Evolutionary conservation across 2,888 invertebrate species (phyloP).

Genomic region (Ethmia dodecea): DNA sequence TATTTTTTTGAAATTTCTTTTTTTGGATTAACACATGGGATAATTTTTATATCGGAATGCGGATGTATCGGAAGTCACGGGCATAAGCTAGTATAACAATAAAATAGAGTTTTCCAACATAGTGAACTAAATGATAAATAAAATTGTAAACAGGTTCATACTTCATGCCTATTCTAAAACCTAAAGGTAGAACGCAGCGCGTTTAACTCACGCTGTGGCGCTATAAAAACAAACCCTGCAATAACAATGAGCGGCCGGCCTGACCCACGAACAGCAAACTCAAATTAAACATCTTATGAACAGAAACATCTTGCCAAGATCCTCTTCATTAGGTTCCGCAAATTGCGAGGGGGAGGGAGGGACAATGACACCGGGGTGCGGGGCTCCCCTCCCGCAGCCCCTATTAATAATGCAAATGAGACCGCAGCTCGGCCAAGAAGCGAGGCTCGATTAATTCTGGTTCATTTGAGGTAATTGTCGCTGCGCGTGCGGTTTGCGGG

Average conservation of each 20-base stretch:
- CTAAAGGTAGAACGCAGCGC: too few species aligned
- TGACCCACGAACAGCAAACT: slow-evolving; percentile 70
- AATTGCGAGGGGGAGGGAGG: slow-evolving; percentile 50
- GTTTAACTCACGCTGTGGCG: too few species aligned
- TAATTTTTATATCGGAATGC: too few species aligned
- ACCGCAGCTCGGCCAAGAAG: slow-evolving; percentile 75
- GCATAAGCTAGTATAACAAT: too few species aligned
- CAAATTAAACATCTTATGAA: slow-evolving; percentile 76
- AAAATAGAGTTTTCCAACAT: too few species aligned
- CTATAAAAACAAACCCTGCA: slow-evolving; percentile 49
- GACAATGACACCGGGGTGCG: slow-evolving; percentile 55
- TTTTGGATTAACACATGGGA: too few species aligned
- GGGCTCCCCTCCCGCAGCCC: slow-evolving; percentile 47
- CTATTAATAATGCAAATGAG: slow-evolving; percentile 79
- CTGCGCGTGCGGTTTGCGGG: slow-evolving; percentile 30
- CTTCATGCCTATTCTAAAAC: too few species aligned
- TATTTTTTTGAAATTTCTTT: too few species aligned
- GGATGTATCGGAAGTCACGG: too few species aligned
- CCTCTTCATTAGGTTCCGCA: slow-evolving; percentile 75
- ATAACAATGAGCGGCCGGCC: slow-evolving; percentile 66
- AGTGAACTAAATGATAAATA: too few species aligned
- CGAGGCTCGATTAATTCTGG: slow-evolving; percentile 75
- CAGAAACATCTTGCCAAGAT: slow-evolving; percentile 73
- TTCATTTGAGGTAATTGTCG: slow-evolving; percentile 78
- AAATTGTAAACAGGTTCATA: too few species aligned